Base-by-base conservation (phyloP, 2,888 invertebrate species). In the Polymixis flavicincta region DNA sequence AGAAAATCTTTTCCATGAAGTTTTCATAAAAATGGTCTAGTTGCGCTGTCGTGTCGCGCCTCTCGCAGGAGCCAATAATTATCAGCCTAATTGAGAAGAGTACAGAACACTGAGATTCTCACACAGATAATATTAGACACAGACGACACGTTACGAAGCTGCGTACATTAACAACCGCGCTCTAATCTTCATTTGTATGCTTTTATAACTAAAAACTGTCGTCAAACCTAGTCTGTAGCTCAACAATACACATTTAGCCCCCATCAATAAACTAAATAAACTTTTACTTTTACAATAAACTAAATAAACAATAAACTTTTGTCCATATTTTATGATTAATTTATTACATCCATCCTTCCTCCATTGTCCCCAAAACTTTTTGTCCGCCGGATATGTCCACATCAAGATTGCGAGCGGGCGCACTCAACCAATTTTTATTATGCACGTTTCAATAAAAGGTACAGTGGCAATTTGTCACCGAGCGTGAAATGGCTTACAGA, bases 381-480 rank as follows among this genome's bases (percentile, higher is more conserved):
- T 74, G 70, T 83, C 37, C 68, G 75, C 88, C 84, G 86, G 86
- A 86, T 84, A 73, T 84, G 73, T 76, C 59, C 71, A 77, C 76
- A 86, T 86, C 77, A 86, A 86, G 84, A 83, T 82, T 80, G 84
- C 74, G 61, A 82, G 82, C 72, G 77, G 32, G 75, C 76, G 78
- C 85, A 80, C 78, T 88, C 82, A 78, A 81, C 85, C 89, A 85
- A 82, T 84, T 88, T 80, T 83, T 87, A 87, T 85, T 83, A 87
- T 85, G 80, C 84, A 85, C 84, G 85, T 77, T 80, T 87, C 87
- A 88, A 90, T 91, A 90, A 90, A 90, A 89, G 87, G 85, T 85
- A 87, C 88, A 88, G 87, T 86, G 87, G 89, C 89, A 87, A 90
- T 91, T 90, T 90, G 89, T 90, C 91, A 90, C 86, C 72, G 66